Conservation (phyloP, 2,113 vertebrate genomes). For the Semnopithecus entellus region DNA sequence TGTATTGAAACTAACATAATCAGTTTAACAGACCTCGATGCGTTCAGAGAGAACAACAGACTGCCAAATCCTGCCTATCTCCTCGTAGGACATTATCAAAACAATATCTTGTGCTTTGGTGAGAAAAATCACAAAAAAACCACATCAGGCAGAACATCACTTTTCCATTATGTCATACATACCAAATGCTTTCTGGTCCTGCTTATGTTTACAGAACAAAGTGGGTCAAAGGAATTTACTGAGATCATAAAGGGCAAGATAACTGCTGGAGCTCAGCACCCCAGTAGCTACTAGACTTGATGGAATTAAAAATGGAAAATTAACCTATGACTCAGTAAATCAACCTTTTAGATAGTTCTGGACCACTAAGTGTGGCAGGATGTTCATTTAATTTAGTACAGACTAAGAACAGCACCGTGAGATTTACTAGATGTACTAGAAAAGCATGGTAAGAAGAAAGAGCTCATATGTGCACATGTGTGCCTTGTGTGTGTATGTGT, state of each 20-base stretch:
- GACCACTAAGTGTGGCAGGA: background rate
- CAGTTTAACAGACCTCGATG: background rate
- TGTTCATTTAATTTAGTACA: background rate
- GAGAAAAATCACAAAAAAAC: background rate
- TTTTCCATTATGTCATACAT: conserved; percentile 39
- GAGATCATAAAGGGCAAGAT: conserved; percentile 41
- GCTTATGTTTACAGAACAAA: conserved; percentile 7
- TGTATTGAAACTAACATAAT: background rate
- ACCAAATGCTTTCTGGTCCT: background rate
- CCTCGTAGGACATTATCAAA: background rate
- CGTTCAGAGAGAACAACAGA: background rate
- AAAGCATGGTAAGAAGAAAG: background rate
- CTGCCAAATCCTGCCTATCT: background rate
- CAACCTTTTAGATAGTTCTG: conserved; percentile 6
- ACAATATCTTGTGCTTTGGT: background rate
- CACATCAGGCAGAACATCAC: background rate
- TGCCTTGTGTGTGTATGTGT: background rate
- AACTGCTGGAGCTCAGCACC: background rate
- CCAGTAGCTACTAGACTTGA: background rate
- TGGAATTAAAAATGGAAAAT: background rate
- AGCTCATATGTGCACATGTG: accelerated
- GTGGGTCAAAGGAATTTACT: background rate
- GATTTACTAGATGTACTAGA: background rate
- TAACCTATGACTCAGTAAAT: conserved; percentile 33
- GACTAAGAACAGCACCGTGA: background rate